Base-by-base conservation (phyloP, 2,797 vertebrate species). In the Acanthornis magna region DNA sequence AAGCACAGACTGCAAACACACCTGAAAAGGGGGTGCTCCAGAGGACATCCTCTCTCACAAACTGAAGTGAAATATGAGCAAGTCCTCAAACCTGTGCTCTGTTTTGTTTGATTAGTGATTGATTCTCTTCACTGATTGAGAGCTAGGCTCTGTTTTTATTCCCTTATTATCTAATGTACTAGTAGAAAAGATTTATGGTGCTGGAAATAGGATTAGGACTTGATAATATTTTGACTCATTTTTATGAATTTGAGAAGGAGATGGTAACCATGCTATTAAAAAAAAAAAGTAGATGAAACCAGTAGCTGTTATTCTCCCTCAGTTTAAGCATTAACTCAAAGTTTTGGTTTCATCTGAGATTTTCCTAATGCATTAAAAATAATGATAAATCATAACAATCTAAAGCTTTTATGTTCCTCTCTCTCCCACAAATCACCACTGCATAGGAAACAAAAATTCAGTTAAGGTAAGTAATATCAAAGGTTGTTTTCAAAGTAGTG, bases 341-440 rank as follows among this genome's bases (percentile, higher is more conserved):
- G 14, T 47, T 67, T 83, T 83, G 13, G 27, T 76, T 62, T 79
- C 27, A 34, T 51, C 38, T 48, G 32, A 62, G 21, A 36, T 34
- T 71, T 75, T 90, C 27, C 15, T 84, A 51, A 30, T 76, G 51
- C 47, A 19, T 54, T 81, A 75, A 75, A 79, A 89, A 58, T 58
- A 82, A 42, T 8, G 13, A 87, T 66, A 42, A 58, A 71, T 86
- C 25, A 2, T 51, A 70, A 47, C 14, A 57, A 17, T 68, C 66
- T 77, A 86, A 94, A 91, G 54, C 45, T 74, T 94, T 85, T 77
- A 11, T 79, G 61, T 95, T 90, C 79, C 36, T 51, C 23, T 84
- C 34, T 86, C 66, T 68, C 81, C 53, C 61, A 66, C 38, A 84
- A 91, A 86, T 68, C 65, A 58, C 40, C 83, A 40, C 30, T 91